Conservation (phyloP, 2,113 vertebrate genomes). For the Herpetotheres cachinnans region DNA sequence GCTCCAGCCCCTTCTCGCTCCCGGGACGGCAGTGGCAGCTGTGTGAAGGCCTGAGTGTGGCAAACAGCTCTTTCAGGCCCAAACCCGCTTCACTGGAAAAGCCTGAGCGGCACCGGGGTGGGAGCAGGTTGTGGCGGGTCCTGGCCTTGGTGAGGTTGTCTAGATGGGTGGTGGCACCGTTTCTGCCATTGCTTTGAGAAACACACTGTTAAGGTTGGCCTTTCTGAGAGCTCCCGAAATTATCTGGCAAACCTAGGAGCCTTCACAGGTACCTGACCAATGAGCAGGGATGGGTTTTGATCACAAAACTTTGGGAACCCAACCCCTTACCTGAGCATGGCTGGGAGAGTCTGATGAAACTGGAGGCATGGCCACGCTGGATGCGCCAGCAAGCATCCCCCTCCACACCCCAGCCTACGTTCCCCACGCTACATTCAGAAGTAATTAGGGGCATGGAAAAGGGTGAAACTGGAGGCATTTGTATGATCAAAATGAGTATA, state of each 20-base stretch:
- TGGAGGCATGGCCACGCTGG: background rate
- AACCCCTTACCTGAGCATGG: background rate
- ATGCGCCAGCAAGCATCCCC: fast-evolving
- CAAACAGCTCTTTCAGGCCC: background rate
- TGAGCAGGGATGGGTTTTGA: background rate
- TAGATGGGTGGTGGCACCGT: background rate
- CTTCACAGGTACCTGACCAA: background rate
- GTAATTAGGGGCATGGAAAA: background rate
- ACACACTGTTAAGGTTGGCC: background rate
- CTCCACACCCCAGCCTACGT: fast-evolving
- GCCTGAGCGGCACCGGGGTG: fast-evolving
- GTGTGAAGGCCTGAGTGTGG: background rate
- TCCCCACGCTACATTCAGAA: background rate
- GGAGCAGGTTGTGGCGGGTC: background rate
- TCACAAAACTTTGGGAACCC: background rate
- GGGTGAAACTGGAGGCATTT: background rate
- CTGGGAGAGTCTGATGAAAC: background rate
- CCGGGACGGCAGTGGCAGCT: too few species aligned
- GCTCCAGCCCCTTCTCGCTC: too few species aligned
- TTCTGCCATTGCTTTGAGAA: background rate
- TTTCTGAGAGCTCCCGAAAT: background rate
- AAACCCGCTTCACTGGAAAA: fast-evolving
- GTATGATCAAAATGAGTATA: background rate
- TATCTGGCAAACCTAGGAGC: background rate
- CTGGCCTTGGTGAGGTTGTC: too few species aligned